These are phyloP conservation scores for Coelopa pilipes DNA, from an alignment of 2,888 invertebrate genomes.

Conservation along the genomic window DNA sequence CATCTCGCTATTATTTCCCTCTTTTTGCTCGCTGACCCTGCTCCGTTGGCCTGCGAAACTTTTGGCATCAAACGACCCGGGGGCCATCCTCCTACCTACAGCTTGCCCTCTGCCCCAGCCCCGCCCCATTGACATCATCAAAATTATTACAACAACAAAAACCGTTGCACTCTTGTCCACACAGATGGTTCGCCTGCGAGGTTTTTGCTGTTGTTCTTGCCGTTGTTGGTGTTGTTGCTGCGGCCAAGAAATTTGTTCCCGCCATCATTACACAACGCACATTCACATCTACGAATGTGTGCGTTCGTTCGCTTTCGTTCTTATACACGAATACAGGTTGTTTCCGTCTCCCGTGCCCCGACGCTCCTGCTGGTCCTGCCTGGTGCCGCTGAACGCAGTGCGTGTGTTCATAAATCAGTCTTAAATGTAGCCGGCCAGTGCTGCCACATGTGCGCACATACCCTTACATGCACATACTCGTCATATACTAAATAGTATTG, in stretches of 20 bases:
- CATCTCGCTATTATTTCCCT: too few species aligned
- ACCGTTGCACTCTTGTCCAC: constrained; percentile 22
- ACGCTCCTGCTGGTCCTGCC: neutral
- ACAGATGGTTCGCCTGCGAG: constrained; percentile 18
- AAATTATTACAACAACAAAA: constrained; percentile 17
- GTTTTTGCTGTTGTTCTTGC: too few species aligned
- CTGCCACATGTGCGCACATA: constrained; percentile 13
- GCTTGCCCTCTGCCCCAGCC: too few species aligned
- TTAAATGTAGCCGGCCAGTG: constrained; percentile 5
- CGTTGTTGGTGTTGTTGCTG: neutral
- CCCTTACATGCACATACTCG: neutral
- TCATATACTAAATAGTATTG: neutral
- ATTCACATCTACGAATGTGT: neutral
- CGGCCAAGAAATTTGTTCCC: constrained; percentile 26
- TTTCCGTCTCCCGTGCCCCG: neutral
- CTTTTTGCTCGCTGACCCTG: too few species aligned
- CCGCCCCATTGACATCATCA: neutral
- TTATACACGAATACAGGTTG: neutral
- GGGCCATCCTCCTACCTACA: too few species aligned
- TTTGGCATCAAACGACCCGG: too few species aligned
- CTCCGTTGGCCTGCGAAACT: too few species aligned
- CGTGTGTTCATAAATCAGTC: constrained; percentile 45
- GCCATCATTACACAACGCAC: too few species aligned
- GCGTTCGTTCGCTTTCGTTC: neutral
- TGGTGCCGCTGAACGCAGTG: constrained; percentile 42